Base-by-base conservation (phyloP, 2,888 invertebrate species). In the Yponomeuta evonymella region DNA sequence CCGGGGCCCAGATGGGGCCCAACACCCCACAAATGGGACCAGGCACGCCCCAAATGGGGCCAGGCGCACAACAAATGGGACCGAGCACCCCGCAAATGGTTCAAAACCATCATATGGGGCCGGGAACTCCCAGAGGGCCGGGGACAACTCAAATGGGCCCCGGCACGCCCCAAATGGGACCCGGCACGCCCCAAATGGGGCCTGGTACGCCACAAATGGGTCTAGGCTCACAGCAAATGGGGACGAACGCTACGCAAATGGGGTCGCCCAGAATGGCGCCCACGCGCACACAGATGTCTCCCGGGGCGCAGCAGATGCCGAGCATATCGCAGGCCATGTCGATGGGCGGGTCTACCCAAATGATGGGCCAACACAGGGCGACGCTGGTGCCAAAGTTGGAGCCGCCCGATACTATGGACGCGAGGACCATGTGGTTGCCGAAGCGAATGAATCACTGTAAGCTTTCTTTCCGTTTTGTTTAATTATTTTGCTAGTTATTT, bases 371-470 rank as follows among this genome's bases (percentile, higher is more conserved):
- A 72, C 90, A 90, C 72, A 81, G 93, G 78, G 80, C 86, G 76
- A 70, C 43, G 5, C 86, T 93, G 75, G 93, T 93, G 51, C 93
- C 94, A 58, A 94, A 94, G 84, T 80, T 94, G 76, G 94, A 94
- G 79, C 94, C 93, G 33, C 93, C 93, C 66, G 94, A 94, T 76
- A 92, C 93, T 67, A 89, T 92, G 88, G 94, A 94, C 78, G 93
- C 94, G 71, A 87, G 94, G 75, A 88, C 93, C 73, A 94, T 94
- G 88, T 94, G 94, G 94, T 91, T 94, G 85, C 94, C 94, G 75
- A 93, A 94, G 84, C 86, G 93, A 90, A 94, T 94, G 91, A 93
- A 93, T 81, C 94, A 94, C 93, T 92, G 94, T 94, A 94, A 94
- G 94, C 93, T 92, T 92, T 82, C 72, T 81, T 81, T 81, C 82